phyloP scores from a whole-genome alignment of 2,113 vertebrate genomes.

The Hippocampus barbouri region DNA sequence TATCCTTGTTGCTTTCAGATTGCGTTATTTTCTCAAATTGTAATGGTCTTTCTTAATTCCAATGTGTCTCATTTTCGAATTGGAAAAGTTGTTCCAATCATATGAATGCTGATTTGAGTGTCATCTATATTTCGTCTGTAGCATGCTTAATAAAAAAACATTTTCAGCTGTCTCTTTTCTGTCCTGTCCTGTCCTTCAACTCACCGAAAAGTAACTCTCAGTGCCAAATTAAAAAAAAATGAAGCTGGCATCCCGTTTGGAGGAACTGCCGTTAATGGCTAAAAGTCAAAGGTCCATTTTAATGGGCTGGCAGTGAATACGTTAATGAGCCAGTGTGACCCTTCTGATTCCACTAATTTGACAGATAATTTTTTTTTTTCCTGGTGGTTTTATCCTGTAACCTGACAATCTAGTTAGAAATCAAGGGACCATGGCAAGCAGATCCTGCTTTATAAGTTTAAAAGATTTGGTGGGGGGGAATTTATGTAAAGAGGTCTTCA shows the following conservation, averaged over 20 bases:
- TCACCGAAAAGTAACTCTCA: slow-evolving; percentile 78
- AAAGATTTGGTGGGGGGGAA: too few species aligned
- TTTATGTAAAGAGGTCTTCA: too few species aligned
- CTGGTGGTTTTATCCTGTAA: too few species aligned
- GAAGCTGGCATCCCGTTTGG: slow-evolving; percentile 58
- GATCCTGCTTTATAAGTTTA: too few species aligned
- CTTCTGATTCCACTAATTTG: too few species aligned
- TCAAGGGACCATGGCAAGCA: too few species aligned
- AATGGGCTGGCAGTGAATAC: too few species aligned
- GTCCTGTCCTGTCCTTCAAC: slow-evolving; percentile 64
- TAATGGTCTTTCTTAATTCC: slow-evolving; percentile 81
- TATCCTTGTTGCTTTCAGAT: slow-evolving; percentile 70
- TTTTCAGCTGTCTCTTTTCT: slow-evolving; percentile 66
- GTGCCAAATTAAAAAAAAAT: slow-evolving; percentile 75
- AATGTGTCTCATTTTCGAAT: slow-evolving; percentile 80
- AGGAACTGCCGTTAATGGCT: slow-evolving; percentile 6
- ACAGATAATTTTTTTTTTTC: too few species aligned
- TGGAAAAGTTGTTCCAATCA: slow-evolving; percentile 82
- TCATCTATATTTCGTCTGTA: slow-evolving; percentile 88
- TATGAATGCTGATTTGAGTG: slow-evolving; percentile 60
- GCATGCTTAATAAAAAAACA: slow-evolving; percentile 85
- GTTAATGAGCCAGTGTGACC: too few species aligned
- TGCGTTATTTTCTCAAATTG: slow-evolving; percentile 88
- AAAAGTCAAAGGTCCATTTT: too few species aligned
- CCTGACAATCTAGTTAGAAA: too few species aligned